A percentile compares a stretch with the other conserved stretches of the same genome.
phyloP scores from a whole-genome alignment of 2,888 invertebrate species.

The Argyra leucocephala region DNA sequence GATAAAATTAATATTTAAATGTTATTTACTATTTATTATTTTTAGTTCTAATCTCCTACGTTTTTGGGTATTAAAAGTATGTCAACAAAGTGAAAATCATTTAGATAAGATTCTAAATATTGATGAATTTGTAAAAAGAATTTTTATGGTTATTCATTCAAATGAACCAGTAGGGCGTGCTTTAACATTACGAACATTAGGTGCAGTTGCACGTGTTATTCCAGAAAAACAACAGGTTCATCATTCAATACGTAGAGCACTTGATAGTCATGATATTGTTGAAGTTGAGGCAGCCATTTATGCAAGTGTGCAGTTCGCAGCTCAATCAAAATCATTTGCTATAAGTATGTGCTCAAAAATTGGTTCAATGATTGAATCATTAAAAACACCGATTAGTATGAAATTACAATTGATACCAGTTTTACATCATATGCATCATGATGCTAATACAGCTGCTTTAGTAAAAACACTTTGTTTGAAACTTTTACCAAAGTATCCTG shows the following conservation, averaged over 20 bases:
- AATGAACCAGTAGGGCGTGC: constrained; percentile 95
- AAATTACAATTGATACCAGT: constrained; percentile 85
- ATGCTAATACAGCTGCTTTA: constrained; percentile 52
- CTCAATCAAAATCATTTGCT: constrained; percentile 93
- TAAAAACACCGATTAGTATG: constrained; percentile 85
- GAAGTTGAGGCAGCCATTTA: constrained; percentile 94
- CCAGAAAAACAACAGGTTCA: constrained; percentile 91
- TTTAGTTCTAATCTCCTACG: constrained; percentile 76
- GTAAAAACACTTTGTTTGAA: constrained; percentile 65
- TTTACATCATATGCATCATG: constrained; percentile 87
- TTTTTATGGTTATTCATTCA: constrained; percentile 90
- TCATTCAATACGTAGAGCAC: constrained; percentile 80
- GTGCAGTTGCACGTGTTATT: constrained; percentile 86
- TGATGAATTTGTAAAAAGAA: constrained; percentile 82
- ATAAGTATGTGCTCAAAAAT: constrained; percentile 92
- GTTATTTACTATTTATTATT: no score
- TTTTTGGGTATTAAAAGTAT: constrained; percentile 83
- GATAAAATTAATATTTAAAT: neutral
- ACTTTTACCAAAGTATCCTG: constrained; percentile 66
- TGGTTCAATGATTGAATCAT: constrained; percentile 87
- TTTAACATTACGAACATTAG: constrained; percentile 76
- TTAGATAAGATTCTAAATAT: constrained; percentile 91
- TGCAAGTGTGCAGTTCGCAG: constrained; percentile 89
- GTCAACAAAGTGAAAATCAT: constrained; percentile 92
- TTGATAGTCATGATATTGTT: constrained; percentile 90